phyloP scores from a whole-genome alignment of 2,797 vertebrate species.

The Acipenser oxyrinchus region DNA sequence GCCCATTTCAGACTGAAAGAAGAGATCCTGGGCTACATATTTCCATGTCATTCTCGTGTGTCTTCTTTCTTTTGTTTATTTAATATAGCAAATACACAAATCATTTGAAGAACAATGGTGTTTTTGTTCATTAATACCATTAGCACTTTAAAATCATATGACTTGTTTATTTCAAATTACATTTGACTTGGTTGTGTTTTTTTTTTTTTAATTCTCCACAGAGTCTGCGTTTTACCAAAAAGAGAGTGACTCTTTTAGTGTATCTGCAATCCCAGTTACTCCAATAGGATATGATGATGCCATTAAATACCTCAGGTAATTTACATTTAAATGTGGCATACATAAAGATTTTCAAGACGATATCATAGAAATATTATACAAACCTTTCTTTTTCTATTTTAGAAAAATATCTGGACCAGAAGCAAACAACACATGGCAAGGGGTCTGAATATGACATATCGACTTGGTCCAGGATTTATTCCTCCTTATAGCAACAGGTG shows the following conservation, averaged over 20 bases:
- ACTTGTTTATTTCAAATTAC: too few species aligned
- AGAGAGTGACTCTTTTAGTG: conserved; percentile 4
- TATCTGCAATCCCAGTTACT: conserved; percentile 20
- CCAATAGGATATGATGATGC: conserved; percentile 24
- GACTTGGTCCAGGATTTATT: conserved; percentile 18
- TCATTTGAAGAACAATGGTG: too few species aligned
- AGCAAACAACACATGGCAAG: conserved; percentile 14
- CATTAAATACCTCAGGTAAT: conserved; percentile 23
- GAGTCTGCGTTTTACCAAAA: conserved; percentile 22
- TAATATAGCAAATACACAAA: too few species aligned
- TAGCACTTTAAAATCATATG: too few species aligned
- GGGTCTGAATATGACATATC: conserved; percentile 20
- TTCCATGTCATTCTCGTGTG: too few species aligned
- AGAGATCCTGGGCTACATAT: too few species aligned
- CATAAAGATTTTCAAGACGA: neutral
- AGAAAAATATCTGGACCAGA: conserved; percentile 20
- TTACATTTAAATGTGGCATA: neutral
- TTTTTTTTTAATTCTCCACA: neutral
- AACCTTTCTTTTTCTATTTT: neutral
- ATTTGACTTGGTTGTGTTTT: neutral
- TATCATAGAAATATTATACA: too few species aligned
- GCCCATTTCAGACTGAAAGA: too few species aligned
- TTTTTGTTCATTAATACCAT: too few species aligned
- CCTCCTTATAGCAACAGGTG: conserved; percentile 16
- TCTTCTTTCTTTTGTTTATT: too few species aligned